A percentile compares a stretch with the other conserved stretches of the same genome.
Conservation (phyloP, 2,888 invertebrate genomes). For the Agrochola circellaris region DNA sequence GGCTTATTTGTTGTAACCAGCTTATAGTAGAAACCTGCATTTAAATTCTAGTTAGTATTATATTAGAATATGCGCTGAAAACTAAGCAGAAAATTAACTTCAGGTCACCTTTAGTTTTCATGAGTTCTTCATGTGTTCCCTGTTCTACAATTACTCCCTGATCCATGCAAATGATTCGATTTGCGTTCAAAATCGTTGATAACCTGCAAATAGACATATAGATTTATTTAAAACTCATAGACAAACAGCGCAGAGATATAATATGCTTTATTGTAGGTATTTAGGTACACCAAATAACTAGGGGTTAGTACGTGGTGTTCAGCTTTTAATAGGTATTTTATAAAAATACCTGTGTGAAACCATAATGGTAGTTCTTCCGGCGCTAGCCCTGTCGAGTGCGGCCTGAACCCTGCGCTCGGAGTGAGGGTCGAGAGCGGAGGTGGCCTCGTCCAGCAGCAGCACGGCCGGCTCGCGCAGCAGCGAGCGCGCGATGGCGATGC, state of each 20-base stretch:
- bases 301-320: too few species aligned
- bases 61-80: background rate
- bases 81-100: background rate
- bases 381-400: slow-evolving; percentile 93
- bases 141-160: slow-evolving; percentile 93
- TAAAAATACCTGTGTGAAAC: slow-evolving; percentile 92
- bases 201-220: slow-evolving; percentile 80
- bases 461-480: slow-evolving; percentile 94
- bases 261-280: background rate
- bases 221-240: background rate
- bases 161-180: slow-evolving; percentile 93
- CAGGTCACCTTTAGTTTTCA: slow-evolving; percentile 91
- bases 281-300: background rate
- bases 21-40: slow-evolving; percentile 86
- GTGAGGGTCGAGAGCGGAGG: slow-evolving; percentile 95
- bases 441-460: slow-evolving; percentile 95
- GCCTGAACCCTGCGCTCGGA: slow-evolving; percentile 95
- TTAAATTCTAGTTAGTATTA: background rate
- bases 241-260: too few species aligned
- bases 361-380: slow-evolving; percentile 93
- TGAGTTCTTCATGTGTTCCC: slow-evolving; percentile 94
- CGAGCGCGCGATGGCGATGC: slow-evolving; percentile 96
- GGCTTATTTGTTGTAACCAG: slow-evolving; percentile 92
- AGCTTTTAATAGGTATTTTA: background rate
- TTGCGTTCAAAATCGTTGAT: slow-evolving; percentile 93